Base-by-base conservation (phyloP, 2,888 invertebrate species). In the Drosophila macrospina region DNA sequence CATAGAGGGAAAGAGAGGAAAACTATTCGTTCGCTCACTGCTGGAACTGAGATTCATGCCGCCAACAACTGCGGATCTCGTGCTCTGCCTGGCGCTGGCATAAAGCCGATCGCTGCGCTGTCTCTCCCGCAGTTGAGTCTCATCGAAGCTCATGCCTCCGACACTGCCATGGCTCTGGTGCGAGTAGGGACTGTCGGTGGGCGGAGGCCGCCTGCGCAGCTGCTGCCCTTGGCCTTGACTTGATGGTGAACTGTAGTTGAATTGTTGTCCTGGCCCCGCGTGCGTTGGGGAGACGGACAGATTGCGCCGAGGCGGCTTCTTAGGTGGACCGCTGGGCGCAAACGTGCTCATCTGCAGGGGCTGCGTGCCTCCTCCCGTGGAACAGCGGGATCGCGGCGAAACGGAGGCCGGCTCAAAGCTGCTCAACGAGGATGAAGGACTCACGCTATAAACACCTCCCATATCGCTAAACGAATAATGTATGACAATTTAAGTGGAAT, bases 261-360 rank as follows among this genome's bases (percentile, higher is more conserved):
- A 90, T 41, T 79, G 87, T 57, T 90, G 90, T 1, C 85, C 88
- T 0, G 94, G 91, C 0, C 86, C 89, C 5, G 94, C 91, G 90
- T 97, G 97, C 28, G 97, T 97, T 24, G 97, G 97, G 15, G 97
- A 97, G 67, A 97, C 96, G 11, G 97, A 96, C 59, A 97, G 93
- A 92, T 97, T 97, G 78, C 97, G 93, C 52, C 97, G 94, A 2
- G 97, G 97, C 69, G 97, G 97, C 92, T 97, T 97, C 93, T 97
- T 97, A 47, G 97, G 97, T 59, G 97, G 97, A 59, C 96, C 96
- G 52, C 96, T 96, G 2, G 90, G 88, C 0, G 90, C 89, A 67
- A 90, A 90, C 4, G 85, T 90, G 62, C 80, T 90, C 87, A 90
- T 82, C 15, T 81, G 75, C 36, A 80, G 51, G 2, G 78, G 74